Conservation (phyloP, 2,888 invertebrate species). For the Lysandra bellargus region DNA sequence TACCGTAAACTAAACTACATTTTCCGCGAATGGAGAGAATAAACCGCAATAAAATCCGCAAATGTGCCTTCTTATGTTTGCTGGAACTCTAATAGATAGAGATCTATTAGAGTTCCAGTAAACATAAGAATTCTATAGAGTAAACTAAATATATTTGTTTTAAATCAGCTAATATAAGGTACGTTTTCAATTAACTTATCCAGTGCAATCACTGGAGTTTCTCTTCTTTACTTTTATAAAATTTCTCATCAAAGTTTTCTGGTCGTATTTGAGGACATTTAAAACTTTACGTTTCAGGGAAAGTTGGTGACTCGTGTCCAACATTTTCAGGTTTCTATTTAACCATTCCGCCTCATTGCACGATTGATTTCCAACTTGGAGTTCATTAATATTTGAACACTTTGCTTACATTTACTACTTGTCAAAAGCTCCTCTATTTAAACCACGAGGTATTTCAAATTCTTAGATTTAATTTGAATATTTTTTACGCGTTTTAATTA, state of each 20-base stretch:
- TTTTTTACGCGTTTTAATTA: no score
- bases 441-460: no score
- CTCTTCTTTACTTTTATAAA: not conserved
- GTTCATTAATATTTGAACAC: not conserved
- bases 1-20: not conserved
- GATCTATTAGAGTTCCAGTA: not conserved
- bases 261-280: not conserved
- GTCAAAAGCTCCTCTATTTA: no score
- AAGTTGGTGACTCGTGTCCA: not conserved
- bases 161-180: not conserved
- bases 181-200: not conserved
- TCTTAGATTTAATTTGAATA: no score
- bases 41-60: not conserved
- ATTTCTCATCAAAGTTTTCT: slow-evolving; percentile 11
- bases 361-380: not conserved
- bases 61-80: no score
- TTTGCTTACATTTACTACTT: not conserved
- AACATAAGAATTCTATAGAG: not conserved
- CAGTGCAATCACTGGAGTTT: not conserved
- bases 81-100: no score
- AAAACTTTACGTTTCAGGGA: not conserved
- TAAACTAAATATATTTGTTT: not conserved
- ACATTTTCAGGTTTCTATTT: not conserved
- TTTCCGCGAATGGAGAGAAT: not conserved
- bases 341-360: not conserved